Base-by-base conservation (phyloP, 2,888 invertebrate species). In the Gnatocerus cornutus region DNA sequence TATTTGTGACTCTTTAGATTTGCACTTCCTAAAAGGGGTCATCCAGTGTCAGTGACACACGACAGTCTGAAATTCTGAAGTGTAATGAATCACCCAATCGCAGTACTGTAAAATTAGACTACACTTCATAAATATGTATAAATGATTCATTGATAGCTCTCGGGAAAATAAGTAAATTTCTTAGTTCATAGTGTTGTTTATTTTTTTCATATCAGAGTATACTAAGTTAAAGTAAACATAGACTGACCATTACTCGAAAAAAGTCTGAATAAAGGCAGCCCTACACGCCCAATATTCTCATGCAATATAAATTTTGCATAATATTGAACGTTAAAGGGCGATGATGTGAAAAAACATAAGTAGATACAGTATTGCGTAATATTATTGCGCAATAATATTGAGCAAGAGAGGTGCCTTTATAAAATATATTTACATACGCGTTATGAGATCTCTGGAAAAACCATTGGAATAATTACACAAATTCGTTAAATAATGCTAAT, bases 161-260 rank as follows among this genome's bases (percentile, higher is more conserved):
- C 7, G n/a, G 7, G 33, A 7, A 33, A 33, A 33, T 33, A 33
- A 33, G 6, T 33, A n/a, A 33, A 7, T 4, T n/a, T 39, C 6
- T 48, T 58, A 53, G 45, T 71, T 68, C 77, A 78, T 79, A 79
- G 80, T 80, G 79, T 81, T 77, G 73, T 81, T 81, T 82, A 81
- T 82, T 81, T 80, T 39, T 81, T 82, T 82, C 76, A 80, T 82
- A 80, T 81, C 77, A 81, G 81, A 82, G 79, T 82, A 82, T 82
- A 82, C 81, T 81, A 83, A 79, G 77, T 75, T 76, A 78, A 81
- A 81, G 78, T 80, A 82, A 77, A 82, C 81, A 82, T 80, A 81
- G 83, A 83, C 83, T 84, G 83, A 84, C 83, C 83, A 81, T 83
- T 78, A 81, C 75, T 79, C 78, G 80, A 81, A 82, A 82, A 80